Base-by-base conservation (phyloP, 2,113 vertebrate genomes). In the Panthera leo region DNA sequence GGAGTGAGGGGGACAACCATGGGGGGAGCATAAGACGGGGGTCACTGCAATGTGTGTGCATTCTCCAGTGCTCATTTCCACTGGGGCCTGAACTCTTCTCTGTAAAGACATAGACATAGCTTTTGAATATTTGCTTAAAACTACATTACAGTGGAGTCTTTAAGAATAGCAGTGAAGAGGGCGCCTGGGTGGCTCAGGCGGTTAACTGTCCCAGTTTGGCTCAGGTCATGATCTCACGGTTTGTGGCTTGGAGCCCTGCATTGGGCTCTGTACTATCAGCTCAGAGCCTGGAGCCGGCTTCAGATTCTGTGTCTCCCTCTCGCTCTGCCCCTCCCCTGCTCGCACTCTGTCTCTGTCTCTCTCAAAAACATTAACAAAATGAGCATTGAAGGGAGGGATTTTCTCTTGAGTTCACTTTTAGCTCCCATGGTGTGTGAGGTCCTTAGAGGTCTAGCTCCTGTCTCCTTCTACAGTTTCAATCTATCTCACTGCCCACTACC, bases 101-200 rank as follows among this genome's bases (percentile, higher is more conserved):
- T 80, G 5, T 79, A 34, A 63, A 92, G 96, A 42, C 3, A 78
- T 1, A 92, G 96, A 42, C 3, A 78, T 1, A 48, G 58, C 36
- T 97, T 91, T 68, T 86, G 79, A 94, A 71, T 25, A 53, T 7
- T 78, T 73, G 48, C 42, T 86, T 65, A 39, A 88, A 95, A 88
- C 58, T 73, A 21, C 9, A 36, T 65, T 68, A 70, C 67, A 25
- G 7, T 7, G 27, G 19, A 58, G 53, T 31, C 18, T n/a, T 31
- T 36, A 94, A 90, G 29, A 53, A 90, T 25, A 85, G 45, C 19
- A 61, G 65, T 63, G 58, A 80, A 82, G 75, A n/a, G 48, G 21
- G 21, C 7, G 58, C 58, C 58, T 61, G 58, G 58, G 21, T 9
- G 58, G 58, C 21, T 61, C 19, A 61, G 21, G 9, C 21, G 3